Evolutionary conservation across 1,140 invertebrate genomes (phyloP), one percentile per base, ranked within the genome.

Genomic region (Cataglyphis hispanica): DNA sequence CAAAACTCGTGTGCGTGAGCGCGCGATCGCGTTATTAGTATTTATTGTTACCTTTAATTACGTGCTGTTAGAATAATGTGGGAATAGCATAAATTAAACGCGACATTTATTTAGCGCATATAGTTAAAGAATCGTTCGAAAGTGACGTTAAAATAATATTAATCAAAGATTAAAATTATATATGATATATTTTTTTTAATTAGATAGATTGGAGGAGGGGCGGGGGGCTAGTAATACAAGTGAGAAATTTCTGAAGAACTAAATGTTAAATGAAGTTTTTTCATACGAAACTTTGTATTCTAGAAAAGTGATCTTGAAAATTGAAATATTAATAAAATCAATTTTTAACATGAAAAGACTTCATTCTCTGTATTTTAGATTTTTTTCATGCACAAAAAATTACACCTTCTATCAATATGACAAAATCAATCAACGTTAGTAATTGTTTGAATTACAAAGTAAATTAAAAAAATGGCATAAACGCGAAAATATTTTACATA

Each of bases 61-160:
- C 37, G 75, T 64, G 75, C 56, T 43, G 19, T 77, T 19, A 19
- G 13, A 50, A 50, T 50, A 50, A 50, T 22, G 27, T 19, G 11
- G 37, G n/a, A 46, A 31, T 22, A 34, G 58, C 25, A 19, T 25
- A 43, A 76, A 63, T 76, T 37, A 58, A 74, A 74, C 16, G 58
- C 27, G 58, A 61, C 58, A 61, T 25, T 22, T 58, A 58, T 22
- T 2, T n/a, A 19, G n/a, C n/a, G n/a, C n/a, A n/a, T n/a, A 58
- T 8, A 2, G 22, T 25, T 58, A 58, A 22, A 58, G 56, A 58
- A 58, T 22, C n/a, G 8, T 7, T 56, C 27, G 8, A 22, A 10
- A 40, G 19, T 66, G 11, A 66, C 8, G 8, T 53, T 46, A 53
- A 72, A 31, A 34, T n/a, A n/a, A 72, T 72, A 13, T 72, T 31